phyloP scores from a whole-genome alignment of 2,797 vertebrate genomes.

The Chiroxiphia lanceolata region DNA sequence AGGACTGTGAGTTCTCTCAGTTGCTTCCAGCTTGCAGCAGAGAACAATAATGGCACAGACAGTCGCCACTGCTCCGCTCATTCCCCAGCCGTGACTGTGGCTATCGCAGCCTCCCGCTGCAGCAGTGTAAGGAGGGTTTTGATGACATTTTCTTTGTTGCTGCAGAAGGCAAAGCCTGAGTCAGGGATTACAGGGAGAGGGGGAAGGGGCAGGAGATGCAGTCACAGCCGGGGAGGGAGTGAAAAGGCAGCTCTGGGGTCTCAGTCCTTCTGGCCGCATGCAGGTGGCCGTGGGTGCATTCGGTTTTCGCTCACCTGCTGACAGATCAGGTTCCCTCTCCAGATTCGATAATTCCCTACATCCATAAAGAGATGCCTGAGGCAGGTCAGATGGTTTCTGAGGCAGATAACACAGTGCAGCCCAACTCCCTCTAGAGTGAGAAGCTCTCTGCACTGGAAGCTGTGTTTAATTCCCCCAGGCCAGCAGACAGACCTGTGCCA shows the following conservation, averaged over 20 bases:
- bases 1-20: background rate
- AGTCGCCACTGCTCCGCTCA: background rate
- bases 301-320: background rate
- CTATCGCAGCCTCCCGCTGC: constrained; percentile 14
- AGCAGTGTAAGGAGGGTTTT: background rate
- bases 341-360: background rate
- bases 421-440: background rate
- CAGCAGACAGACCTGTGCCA: background rate
- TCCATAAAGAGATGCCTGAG: background rate
- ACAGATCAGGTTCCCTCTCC: background rate
- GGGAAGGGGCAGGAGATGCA: background rate
- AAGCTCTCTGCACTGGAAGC: background rate
- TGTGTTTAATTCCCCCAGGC: background rate
- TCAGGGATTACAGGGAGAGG: background rate
- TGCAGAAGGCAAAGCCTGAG: background rate
- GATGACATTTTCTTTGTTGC: background rate
- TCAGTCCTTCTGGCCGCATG: background rate
- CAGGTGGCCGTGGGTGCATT: background rate
- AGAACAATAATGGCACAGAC: constrained; percentile 59
- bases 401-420: background rate
- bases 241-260: background rate
- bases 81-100: background rate
- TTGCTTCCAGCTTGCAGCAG: constrained; percentile 31
- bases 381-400: background rate
- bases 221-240: accelerated